Evolutionary conservation across 2,888 invertebrate genomes (phyloP), one percentile per base, ranked within the genome.

Genomic region (Poecilobothrus nobilitatus): DNA sequence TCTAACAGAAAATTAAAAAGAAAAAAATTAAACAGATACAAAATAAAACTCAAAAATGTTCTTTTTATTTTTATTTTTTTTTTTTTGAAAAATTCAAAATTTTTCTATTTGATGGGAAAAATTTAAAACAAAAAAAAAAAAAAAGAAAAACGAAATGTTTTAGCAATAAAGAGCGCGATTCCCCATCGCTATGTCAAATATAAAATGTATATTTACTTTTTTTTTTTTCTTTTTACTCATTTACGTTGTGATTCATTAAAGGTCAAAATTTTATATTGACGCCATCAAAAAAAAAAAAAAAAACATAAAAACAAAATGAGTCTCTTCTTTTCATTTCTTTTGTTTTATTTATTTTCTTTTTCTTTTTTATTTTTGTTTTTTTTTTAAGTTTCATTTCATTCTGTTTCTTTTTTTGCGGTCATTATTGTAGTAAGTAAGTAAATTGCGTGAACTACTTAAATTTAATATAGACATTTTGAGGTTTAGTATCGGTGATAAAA

Each of bases 171-270:
- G 15, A 1, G 15, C 9, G 53, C 53, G 53, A n/a, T 53, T 53
- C 53, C n/a, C 53, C 53, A 53, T 53, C 53, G 6, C 15, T 18
- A 15, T 15, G 18, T n/a, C 53, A 53, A 53, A 18, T 4, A 53
- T n/a, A n/a, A n/a, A n/a, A n/a, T n/a, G n/a, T n/a, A n/a, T 12
- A 53, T 53, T 41, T 41, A 41, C 9, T 41, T 41, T 41, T 41
- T 41, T 41, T 41, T 41, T 41, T 41, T 41, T 18, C 7, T 53
- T 53, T 53, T 53, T 37, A 37, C 37, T 53, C 53, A 53, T 53
- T 18, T 53, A 53, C 53, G n/a, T 53, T 53, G 53, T 53, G 53
- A 53, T 53, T 53, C 53, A 53, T 53, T 53, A 53, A 53, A 53
- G 53, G 53, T 53, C 53, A 53, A 53, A 53, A 53, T 53, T 53